A percentile compares a stretch with the other conserved stretches of the same genome.
Conservation (phyloP, 2,797 vertebrate genomes). For the Danio albolineatus region DNA sequence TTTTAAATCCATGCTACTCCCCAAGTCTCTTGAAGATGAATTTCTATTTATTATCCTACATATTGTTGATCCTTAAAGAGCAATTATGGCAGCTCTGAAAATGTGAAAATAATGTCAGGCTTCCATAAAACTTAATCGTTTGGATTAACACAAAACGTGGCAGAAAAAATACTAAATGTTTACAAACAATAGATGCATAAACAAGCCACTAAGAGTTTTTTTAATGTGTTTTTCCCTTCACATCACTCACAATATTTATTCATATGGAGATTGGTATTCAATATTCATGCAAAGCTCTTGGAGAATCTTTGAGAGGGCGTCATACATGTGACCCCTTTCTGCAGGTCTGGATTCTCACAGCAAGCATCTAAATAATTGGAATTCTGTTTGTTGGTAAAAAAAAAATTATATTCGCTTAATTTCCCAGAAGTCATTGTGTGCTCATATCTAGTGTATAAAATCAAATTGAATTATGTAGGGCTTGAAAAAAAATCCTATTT, state of each 20-base stretch:
- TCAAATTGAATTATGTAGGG: neutral
- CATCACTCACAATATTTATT: conserved; percentile 22
- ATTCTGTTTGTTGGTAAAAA: conserved; percentile 36
- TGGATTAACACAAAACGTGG: neutral
- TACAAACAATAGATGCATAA: conserved; percentile 10
- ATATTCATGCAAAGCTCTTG: conserved; percentile 32
- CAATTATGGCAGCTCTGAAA: neutral
- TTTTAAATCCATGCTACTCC: neutral
- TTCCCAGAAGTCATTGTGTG: conserved; percentile 30
- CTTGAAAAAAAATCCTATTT: conserved; percentile 4
- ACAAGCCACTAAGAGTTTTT: conserved; percentile 16
- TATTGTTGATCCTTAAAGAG: neutral
- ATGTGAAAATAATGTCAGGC: neutral
- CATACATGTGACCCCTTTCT: conserved; percentile 37
- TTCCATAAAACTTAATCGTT: neutral
- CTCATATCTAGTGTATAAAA: conserved; percentile 14
- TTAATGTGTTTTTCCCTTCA: neutral
- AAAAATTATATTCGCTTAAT: conserved; percentile 9
- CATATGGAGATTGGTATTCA: conserved; percentile 31
- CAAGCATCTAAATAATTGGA: conserved; percentile 33
- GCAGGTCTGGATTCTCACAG: conserved; percentile 44
- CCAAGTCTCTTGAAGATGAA: neutral
- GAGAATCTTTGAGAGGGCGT: conserved; percentile 30
- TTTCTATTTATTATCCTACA: neutral
- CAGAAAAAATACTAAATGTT: neutral